These are phyloP conservation scores for Dinocampus coccinellae DNA, from an alignment of 2,888 invertebrate genomes.

Conservation along the genomic window DNA sequence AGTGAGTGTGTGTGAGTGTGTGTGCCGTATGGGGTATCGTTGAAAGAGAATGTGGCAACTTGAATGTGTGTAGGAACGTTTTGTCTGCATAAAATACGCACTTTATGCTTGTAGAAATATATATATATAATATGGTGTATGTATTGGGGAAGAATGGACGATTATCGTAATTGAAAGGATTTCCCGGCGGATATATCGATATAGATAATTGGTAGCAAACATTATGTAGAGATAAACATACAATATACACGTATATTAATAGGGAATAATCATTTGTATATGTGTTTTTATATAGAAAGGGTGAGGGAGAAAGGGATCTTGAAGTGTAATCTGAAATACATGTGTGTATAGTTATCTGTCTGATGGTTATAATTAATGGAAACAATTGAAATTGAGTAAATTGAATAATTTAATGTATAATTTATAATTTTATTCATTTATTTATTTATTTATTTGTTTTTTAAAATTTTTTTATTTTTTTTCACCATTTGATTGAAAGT, in stretches of 20 bases:
- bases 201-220: constrained; percentile 2
- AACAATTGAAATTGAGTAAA: background rate
- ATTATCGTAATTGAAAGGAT: constrained; percentile 23
- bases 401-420: background rate
- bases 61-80: background rate
- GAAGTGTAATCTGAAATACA: too few species aligned
- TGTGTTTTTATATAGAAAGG: background rate
- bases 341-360: background rate
- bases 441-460: too few species aligned
- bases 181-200: constrained; percentile 5
- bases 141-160: constrained; percentile 11
- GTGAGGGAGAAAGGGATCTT: too few species aligned
- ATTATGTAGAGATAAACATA: constrained; percentile 28
- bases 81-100: constrained; percentile 23
- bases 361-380: background rate
- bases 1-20: too few species aligned
- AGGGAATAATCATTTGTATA: background rate
- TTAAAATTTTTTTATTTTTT: background rate
- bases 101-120: background rate
- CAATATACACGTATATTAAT: constrained; percentile 14
- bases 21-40: background rate
- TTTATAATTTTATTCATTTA: too few species aligned
- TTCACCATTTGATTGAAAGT: background rate
- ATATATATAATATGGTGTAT: background rate
- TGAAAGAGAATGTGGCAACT: constrained; percentile 1